phyloP scores from a whole-genome alignment of 2,797 vertebrate species.

The Podargus strigoides region DNA sequence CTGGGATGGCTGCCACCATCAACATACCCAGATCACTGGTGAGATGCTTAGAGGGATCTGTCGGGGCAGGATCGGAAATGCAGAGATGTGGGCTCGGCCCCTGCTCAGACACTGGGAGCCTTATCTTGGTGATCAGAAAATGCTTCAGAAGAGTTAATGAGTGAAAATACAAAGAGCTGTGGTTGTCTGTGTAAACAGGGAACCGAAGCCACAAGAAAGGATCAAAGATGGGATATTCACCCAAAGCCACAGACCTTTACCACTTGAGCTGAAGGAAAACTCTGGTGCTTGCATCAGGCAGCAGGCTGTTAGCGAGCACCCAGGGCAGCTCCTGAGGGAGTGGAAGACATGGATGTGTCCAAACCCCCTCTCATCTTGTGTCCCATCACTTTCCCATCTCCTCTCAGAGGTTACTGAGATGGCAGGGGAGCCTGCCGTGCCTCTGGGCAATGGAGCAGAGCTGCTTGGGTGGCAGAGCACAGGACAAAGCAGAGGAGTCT shows the following conservation, averaged over 20 bases:
- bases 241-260: constrained; percentile 5
- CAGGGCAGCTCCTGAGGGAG: neutral
- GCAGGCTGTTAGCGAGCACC: neutral
- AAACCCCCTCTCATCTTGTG: neutral
- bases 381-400: neutral
- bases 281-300: neutral
- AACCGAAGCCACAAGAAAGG: neutral
- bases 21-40: neutral
- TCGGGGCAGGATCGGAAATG: neutral
- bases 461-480: neutral
- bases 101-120: neutral
- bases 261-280: neutral
- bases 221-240: constrained; percentile 2
- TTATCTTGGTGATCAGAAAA: constrained; percentile 5
- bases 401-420: rapidly evolving
- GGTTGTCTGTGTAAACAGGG: constrained; percentile 44
- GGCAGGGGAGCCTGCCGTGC: neutral
- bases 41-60: neutral
- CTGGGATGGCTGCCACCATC: constrained; percentile 41
- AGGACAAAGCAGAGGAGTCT: neutral
- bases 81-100: neutral
- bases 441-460: neutral
- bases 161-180: neutral
- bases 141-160: constrained; percentile 15
- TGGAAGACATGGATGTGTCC: rapidly evolving